Evolutionary conservation across 2,888 invertebrate genomes (phyloP).

Genomic region (Boloria selene): DNA sequence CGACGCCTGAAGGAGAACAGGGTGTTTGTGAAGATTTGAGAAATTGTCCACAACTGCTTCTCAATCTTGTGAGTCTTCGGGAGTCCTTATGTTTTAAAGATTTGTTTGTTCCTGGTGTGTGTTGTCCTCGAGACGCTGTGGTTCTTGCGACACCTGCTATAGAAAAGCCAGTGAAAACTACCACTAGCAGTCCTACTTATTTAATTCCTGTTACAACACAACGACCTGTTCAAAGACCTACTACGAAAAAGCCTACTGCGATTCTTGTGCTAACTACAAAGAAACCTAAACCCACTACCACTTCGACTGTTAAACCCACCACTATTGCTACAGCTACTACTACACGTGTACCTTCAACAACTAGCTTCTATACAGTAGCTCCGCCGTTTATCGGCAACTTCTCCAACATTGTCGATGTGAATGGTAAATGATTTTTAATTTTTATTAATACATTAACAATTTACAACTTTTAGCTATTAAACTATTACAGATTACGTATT

Average conservation of each 20-base stretch:
- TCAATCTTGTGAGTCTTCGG: slow-evolving; percentile 90
- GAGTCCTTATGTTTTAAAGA: slow-evolving; percentile 96
- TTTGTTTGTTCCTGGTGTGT: slow-evolving; percentile 95
- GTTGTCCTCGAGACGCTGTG: slow-evolving; percentile 86
- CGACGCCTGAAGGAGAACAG: slow-evolving; percentile 89
- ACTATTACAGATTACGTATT: too few relatives aligned
- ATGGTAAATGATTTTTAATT: slow-evolving; percentile 62
- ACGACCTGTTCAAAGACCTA: slow-evolving; percentile 53
- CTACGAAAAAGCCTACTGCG: slow-evolving; percentile 62
- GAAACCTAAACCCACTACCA: slow-evolving; percentile 59
- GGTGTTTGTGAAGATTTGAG: slow-evolving; percentile 94
- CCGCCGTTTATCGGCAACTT: slow-evolving; percentile 66
- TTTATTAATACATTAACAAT: background rate
- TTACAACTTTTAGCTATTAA: background rate
- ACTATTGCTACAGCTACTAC: slow-evolving; percentile 53
- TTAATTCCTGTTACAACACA: slow-evolving; percentile 70
- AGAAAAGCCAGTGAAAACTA: slow-evolving; percentile 63
- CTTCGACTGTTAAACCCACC: slow-evolving; percentile 46
- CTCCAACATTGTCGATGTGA: slow-evolving; percentile 79
- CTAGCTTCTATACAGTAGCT: slow-evolving; percentile 74
- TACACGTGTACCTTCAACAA: slow-evolving; percentile 53
- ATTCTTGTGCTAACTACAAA: slow-evolving; percentile 59
- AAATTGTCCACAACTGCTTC: slow-evolving; percentile 91
- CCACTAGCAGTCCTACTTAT: slow-evolving; percentile 71
- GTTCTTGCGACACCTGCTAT: slow-evolving; percentile 34